These are phyloP conservation scores for Stercorarius parasiticus DNA, from an alignment of 2,113 vertebrate genomes.

Conservation along the genomic window DNA sequence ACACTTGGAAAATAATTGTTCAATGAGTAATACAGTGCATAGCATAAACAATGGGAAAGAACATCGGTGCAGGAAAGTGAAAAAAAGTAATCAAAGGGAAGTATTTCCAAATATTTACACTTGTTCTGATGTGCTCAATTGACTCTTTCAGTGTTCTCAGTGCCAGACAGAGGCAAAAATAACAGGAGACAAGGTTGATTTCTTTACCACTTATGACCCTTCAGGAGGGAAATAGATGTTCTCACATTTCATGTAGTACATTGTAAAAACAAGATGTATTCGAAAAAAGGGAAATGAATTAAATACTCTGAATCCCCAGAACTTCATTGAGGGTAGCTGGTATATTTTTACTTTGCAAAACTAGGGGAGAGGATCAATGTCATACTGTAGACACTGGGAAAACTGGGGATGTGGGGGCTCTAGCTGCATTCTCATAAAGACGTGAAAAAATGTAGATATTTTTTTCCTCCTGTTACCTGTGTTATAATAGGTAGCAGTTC, in stretches of 20 bases:
- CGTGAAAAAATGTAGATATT: not conserved
- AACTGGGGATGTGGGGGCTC: not conserved
- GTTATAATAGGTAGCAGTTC: not conserved
- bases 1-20: not conserved
- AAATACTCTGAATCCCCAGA: not conserved
- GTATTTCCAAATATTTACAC: not conserved
- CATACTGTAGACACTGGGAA: not conserved
- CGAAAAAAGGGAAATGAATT: not conserved
- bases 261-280: not conserved
- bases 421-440: not conserved
- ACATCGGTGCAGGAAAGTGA: not conserved
- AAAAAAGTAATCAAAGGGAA: not conserved
- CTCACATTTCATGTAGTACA: not conserved
- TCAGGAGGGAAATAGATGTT: not conserved
- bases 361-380: not conserved
- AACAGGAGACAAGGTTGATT: not conserved
- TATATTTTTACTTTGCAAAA: not conserved
- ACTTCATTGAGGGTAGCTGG: not conserved
- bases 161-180: not conserved
- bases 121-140: not conserved
- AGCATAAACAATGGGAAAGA: not conserved
- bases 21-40: not conserved
- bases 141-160: not conserved
- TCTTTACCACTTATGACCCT: not conserved
- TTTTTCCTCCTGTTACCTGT: not conserved